phyloP scores from a whole-genome alignment of 2,888 invertebrate genomes.

The Ganaspis brasiliensis region DNA sequence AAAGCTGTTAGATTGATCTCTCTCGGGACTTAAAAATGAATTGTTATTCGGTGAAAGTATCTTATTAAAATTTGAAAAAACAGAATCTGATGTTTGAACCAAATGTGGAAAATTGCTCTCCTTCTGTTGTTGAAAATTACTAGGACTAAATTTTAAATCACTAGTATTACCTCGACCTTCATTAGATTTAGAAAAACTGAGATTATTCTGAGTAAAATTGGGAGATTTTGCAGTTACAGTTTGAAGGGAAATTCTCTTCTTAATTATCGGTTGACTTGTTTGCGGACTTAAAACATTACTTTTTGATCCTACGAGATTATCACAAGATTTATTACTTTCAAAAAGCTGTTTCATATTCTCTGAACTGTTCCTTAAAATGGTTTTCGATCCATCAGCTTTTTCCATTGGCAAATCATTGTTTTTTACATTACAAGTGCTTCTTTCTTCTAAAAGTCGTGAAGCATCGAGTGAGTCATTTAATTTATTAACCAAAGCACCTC shows the following conservation, averaged over 20 bases:
- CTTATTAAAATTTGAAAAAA: conserved; percentile 24
- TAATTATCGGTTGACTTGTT: conserved; percentile 55
- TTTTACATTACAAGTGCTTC: neutral
- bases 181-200: neutral
- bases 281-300: neutral
- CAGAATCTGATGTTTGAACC: conserved; percentile 34
- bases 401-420: neutral
- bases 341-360: conserved; percentile 2
- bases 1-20: conserved; percentile 47
- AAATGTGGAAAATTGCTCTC: conserved; percentile 32
- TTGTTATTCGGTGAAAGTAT: conserved; percentile 19
- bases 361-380: neutral
- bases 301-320: neutral
- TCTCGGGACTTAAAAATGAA: conserved; percentile 49
- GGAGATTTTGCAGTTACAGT: conserved; percentile 10
- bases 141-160: conserved; percentile 29
- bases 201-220: conserved; percentile 11
- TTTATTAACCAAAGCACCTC: neutral
- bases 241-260: conserved; percentile 38
- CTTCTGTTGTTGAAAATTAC: conserved; percentile 37
- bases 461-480: neutral
- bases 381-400: neutral
- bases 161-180: too few species aligned
- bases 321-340: conserved; percentile 14
- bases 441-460: neutral